Base-by-base conservation (phyloP, 2,888 invertebrate species). In the Anticlea derivata region DNA sequence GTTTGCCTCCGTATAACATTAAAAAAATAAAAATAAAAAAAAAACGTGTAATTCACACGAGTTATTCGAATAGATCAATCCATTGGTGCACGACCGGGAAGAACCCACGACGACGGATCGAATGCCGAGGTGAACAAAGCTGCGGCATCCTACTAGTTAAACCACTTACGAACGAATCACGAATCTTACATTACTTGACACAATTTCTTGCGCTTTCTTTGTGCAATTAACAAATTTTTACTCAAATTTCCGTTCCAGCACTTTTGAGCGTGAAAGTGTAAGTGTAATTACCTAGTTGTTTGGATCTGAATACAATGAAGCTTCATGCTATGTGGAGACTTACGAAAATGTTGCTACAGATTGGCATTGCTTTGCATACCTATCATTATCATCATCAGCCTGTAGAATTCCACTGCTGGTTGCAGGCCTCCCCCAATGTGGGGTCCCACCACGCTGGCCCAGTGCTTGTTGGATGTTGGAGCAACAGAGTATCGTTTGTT, bases 241-340 rank as follows among this genome's bases (percentile, higher is more conserved):
- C 64, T 62, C 59, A 65, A 55, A 63, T 69, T 71, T 71, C 66
- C 70, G 58, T 56, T 55, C 62, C 62, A 65, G 62, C 65, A 50
- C 55, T 38, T 60, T 34, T 51, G 65, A 64, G 61, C 63, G 76
- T 53, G 75, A 79, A 78, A 79, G 76, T 76, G 60, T 58, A 70
- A n/a, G n/a, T n/a, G n/a, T n/a, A n/a, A n/a, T n/a, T 73, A 65
- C 59, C 59, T 59, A 57, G 48, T 53, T 61, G 63, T 61, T 54
- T 54, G 53, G 55, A 56, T 66, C 61, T 59, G 58, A 62, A 66
- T 65, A 75, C 74, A 72, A 75, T 69, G 71, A 71, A 73, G 70
- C 66, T 68, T 54, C 38, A 68, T 61, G 53, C 62, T 67, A 61
- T 61, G 55, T 60, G 63, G 68, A 54, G 57, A 49, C 30, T 50